A percentile compares a stretch with the other conserved stretches of the same genome.
Conservation (phyloP, 1,140 invertebrate genomes). For the Euura saliciscinereae region DNA sequence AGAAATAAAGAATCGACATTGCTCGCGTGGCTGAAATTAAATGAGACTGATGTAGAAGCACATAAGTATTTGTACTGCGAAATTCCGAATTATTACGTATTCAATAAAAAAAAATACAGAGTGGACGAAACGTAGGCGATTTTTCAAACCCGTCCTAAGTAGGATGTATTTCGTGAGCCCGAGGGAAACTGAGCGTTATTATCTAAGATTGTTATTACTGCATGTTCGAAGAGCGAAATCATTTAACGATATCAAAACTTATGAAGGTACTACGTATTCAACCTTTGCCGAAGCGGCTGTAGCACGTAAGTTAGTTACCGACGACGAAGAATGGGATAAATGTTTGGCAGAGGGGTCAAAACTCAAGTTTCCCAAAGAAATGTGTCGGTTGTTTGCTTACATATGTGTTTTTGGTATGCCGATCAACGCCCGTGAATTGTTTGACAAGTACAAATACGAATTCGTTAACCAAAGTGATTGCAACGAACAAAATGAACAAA, state of each 20-base stretch:
- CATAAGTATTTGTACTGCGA: constrained; percentile 23
- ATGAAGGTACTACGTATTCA: constrained; percentile 11
- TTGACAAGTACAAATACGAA: neutral
- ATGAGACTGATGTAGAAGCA: constrained; percentile 17
- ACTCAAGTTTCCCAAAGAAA: neutral
- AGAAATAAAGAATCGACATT: constrained; percentile 20
- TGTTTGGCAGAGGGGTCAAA: too few species aligned
- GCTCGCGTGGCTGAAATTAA: constrained; percentile 27
- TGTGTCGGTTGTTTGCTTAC: constrained; percentile 24
- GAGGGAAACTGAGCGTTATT: constrained; percentile 15
- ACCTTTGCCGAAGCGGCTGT: constrained; percentile 10
- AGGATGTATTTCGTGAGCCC: constrained; percentile 16
- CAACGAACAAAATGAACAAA: constrained; percentile 14
- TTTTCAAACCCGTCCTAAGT: neutral
- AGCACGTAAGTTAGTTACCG: too few species aligned
- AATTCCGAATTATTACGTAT: constrained; percentile 27
- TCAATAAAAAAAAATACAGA: constrained; percentile 12
- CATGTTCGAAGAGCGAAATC: constrained; percentile 12
- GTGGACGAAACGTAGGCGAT: constrained; percentile 23
- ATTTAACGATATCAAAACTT: constrained; percentile 13
- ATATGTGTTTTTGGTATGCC: constrained; percentile 24
- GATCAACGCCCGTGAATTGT: constrained; percentile 17
- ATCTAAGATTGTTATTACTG: neutral
- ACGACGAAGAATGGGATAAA: too few species aligned
- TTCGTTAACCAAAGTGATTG: constrained; percentile 17